Percentiles rank a stretch among this genome's conserved stretches.
Conservation (phyloP, 2,797 vertebrate genomes). For the Saxicola maurus region DNA sequence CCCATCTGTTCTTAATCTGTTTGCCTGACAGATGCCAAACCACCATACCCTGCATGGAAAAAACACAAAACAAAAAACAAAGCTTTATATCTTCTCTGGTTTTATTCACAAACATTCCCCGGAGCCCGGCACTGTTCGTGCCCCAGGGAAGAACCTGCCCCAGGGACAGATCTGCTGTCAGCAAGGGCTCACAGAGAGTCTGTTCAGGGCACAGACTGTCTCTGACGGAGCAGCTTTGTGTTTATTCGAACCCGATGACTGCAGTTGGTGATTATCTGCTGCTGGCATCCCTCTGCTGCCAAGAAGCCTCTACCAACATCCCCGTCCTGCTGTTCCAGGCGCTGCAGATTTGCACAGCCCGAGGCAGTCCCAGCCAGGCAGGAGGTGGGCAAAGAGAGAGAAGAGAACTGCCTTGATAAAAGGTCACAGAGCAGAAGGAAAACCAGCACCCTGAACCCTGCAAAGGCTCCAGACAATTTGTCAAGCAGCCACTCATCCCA, state of each 20-base stretch:
- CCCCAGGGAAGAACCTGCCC: neutral
- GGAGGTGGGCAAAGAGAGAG: neutral
- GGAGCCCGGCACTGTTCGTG: neutral
- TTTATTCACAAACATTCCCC: neutral
- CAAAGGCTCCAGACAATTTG: neutral
- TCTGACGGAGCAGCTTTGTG: neutral
- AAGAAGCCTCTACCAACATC: neutral
- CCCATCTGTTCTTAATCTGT: conserved; percentile 60
- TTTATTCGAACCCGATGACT: neutral
- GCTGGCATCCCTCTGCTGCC: conserved; percentile 7
- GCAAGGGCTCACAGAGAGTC: neutral
- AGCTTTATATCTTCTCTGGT: neutral
- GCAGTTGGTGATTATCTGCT: neutral
- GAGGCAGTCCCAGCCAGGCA: neutral
- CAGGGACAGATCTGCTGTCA: neutral
- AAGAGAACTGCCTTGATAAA: neutral
- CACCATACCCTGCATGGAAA: conserved; percentile 36
- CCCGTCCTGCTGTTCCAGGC: neutral
- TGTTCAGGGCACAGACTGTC: neutral
- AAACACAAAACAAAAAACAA: conserved; percentile 44
- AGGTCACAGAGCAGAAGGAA: conserved; percentile 1
- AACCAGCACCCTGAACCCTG: neutral
- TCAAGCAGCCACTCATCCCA: neutral
- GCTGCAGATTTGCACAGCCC: neutral
- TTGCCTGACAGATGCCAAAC: conserved; percentile 48